Evolutionary conservation across 2,797 vertebrate species (phyloP).

Genomic region (Netta rufina): DNA sequence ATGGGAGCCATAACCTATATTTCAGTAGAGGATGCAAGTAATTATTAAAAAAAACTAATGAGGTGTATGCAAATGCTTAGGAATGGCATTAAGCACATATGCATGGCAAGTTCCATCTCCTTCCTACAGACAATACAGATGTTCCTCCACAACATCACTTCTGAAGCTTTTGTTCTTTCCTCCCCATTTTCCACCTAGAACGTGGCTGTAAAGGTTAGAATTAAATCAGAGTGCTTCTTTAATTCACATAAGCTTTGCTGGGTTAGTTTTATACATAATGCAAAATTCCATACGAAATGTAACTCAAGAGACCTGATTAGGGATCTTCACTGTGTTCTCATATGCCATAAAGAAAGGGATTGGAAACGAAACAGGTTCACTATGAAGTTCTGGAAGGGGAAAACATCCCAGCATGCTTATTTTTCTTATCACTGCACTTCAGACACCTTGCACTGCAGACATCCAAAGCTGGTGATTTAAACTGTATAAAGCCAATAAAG

Average conservation of each 20-base stretch:
- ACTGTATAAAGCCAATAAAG: slow-evolving; percentile 4
- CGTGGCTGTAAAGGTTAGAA: neutral
- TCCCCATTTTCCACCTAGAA: neutral
- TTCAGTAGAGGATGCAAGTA: neutral
- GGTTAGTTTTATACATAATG: neutral
- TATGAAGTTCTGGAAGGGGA: neutral
- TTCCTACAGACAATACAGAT: neutral
- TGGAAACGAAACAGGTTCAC: slow-evolving; percentile 12
- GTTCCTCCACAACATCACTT: neutral
- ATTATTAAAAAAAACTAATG: neutral
- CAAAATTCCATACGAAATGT: neutral
- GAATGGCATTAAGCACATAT: neutral
- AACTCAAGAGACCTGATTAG: slow-evolving; percentile 3
- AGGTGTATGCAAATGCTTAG: neutral
- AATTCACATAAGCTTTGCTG: neutral
- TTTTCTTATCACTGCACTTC: slow-evolving; percentile 65
- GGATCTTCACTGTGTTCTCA: slow-evolving; percentile 17
- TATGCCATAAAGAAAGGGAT: slow-evolving; percentile 14
- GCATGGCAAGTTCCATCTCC: neutral
- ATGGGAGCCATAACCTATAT: neutral
- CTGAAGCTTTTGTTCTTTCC: neutral
- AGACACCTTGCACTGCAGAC: slow-evolving; percentile 46
- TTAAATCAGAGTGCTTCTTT: neutral
- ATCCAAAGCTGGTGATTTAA: slow-evolving; percentile 19
- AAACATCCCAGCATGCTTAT: slow-evolving; percentile 57